Evolutionary conservation across 2,113 vertebrate species (phyloP), one percentile per base, ranked within the genome.

Genomic region (Excalfactoria chinensis): DNA sequence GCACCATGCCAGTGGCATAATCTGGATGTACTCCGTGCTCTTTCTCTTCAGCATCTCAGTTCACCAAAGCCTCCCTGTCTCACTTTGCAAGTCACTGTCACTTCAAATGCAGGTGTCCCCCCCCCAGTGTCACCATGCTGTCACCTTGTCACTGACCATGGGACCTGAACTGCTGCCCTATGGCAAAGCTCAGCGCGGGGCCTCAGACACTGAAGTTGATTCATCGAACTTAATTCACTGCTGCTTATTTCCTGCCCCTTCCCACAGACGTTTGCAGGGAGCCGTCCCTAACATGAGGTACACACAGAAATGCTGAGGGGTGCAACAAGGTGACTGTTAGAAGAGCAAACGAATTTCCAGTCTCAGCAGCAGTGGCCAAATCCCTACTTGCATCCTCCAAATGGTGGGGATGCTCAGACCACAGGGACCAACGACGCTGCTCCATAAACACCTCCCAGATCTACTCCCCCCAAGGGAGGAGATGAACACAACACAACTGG

Each of bases 101-200:
- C 64, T 59, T 69, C 4, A 6, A 41, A 7, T n/a, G 12, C 25
- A 41, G 19, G 30, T 37, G n/a, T n/a, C n/a, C 37, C 46, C 59
- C 49, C 58, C 32, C 58, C 3, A 13, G 37, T 4, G 44, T 22
- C 69, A 86, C 78, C 35, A 28, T 11, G 17, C 5, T 40, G 49
- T 1, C 1, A 2, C 30, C 9, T 9, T 4, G 0, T 48, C 68
- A 22, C 43, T 58, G 69, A 23, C 34, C 43, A 10, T 0, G 0
- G 80, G 55, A 60, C 56, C 79, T 28, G 40, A 59, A 37, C 19
- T 2, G 1, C 20, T 53, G 71, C 70, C 56, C 34, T 43, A 53
- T 5, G 9, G 20, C 37, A 41, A 37, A 60, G 58, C 1, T 69
- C 73, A 25, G 59, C 1, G 3, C 1, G 1, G 8, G 7, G 46